These are phyloP conservation scores for Tretioscincus oriximinensis DNA, from an alignment of 2,113 vertebrate species.

Conservation along the genomic window DNA sequence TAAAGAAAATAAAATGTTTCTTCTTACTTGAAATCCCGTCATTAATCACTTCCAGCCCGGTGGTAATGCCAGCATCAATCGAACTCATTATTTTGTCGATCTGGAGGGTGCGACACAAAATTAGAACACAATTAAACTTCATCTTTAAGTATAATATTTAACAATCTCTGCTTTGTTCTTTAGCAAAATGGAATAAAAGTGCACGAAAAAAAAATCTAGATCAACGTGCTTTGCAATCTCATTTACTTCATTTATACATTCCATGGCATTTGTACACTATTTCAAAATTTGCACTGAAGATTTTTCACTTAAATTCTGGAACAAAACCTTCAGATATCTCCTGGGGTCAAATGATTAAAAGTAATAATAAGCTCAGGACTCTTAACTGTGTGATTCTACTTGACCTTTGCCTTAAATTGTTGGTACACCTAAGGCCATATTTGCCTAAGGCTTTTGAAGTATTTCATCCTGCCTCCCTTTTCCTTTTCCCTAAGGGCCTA, in stretches of 20 bases:
- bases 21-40: conserved; percentile 80
- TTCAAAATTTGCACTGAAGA: not conserved
- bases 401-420: too few relatives aligned
- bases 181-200: not conserved
- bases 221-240: not conserved
- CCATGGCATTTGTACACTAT: too few relatives aligned
- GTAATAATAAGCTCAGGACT: too few relatives aligned
- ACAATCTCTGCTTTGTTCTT: conserved; percentile 15
- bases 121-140: conserved; percentile 30
- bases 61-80: conserved; percentile 91
- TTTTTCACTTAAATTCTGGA: not conserved
- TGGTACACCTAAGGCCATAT: too few relatives aligned
- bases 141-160: conserved; percentile 23
- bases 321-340: too few relatives aligned
- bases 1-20: conserved; percentile 20
- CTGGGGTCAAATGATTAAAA: too few relatives aligned
- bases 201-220: not conserved
- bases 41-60: conserved; percentile 81
- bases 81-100: conserved; percentile 99
- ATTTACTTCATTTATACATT: conserved; percentile 11
- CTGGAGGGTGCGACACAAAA: conserved; percentile 69
- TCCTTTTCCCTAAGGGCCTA: not conserved
- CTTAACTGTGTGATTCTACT: too few relatives aligned
- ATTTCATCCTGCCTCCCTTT: too few relatives aligned
- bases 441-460: too few relatives aligned